Evolutionary conservation across 1,140 invertebrate genomes (phyloP), one percentile per base, ranked within the genome.

Genomic region (Bombus picipes): DNA sequence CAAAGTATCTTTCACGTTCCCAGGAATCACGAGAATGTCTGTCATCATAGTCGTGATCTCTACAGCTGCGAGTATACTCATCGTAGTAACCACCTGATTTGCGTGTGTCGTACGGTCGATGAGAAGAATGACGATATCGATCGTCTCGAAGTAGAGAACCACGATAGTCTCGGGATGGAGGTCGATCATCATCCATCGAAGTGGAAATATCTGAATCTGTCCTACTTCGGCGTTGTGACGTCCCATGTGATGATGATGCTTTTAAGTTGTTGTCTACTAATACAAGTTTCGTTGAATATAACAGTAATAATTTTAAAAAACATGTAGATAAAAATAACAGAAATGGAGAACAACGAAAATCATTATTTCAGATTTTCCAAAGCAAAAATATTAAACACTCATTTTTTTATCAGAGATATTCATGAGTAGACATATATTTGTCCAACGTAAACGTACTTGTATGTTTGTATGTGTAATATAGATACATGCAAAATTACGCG

Each of bases 11-110:
- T 1, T 95, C 94, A 1, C 92, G 92, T 66, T 95, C 94, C 92
- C 93, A 93, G 53, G 94, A 92, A 70, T 95, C 94, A 57, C 93
- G 92, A 34, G 89, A 88, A 78, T 95, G 94, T 68, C 94, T 92
- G 18, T 94, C 93, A 22, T 95, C 94, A 59, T 94, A 94, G 3
- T 95, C 94, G 57, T 94, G 94, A 65, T 95, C 94, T 77, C 94
- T 94, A 78, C 93, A 94, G 68, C 92, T 92, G 74, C 94, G 92
- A 73, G 59, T 75, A 62, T 94, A 95, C 41, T 95, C 95, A 25
- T 95, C 94, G 39, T 95, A 94, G 75, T 95, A 94, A 18, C 91
- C 89, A n/a, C 87, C 90, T 1, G 92, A 73, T 32, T 94, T 94
- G n/a, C 94, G 92, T 41, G 88, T 89, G 10, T 95, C 94, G 43